A percentile compares a stretch with the other conserved stretches of the same genome.
Conservation (phyloP, 2,888 invertebrate genomes). For the Dioctria rufipes region DNA sequence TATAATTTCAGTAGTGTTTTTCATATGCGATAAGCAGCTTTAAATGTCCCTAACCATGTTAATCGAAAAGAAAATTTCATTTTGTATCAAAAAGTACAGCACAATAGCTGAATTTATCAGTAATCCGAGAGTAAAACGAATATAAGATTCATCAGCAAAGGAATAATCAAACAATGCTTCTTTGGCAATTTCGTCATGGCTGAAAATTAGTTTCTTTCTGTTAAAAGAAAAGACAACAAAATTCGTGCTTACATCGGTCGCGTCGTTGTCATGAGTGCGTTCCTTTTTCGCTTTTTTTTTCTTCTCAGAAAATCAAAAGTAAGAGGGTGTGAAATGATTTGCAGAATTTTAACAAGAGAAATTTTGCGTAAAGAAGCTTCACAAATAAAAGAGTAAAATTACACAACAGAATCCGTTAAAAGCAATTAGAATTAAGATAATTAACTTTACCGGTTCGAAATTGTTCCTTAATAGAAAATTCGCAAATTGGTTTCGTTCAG, state of each 20-base stretch:
- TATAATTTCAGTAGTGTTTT: too few relatives aligned
- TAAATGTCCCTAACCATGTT: too few relatives aligned
- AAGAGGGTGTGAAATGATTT: conserved; percentile 49
- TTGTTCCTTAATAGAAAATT: conserved; percentile 25
- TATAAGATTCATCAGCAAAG: conserved; percentile 15
- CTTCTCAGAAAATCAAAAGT: conserved; percentile 34
- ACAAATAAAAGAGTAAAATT: conserved; percentile 30
- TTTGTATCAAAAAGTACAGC: too few relatives aligned
- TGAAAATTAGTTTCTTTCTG: conserved; percentile 38
- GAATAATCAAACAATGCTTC: conserved; percentile 32
- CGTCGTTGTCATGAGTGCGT: background rate
- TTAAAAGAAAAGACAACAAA: background rate
- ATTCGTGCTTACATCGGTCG: background rate
- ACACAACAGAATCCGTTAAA: conserved; percentile 48
- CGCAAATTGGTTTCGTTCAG: conserved; percentile 29
- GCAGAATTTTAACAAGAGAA: conserved; percentile 50
- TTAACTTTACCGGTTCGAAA: conserved; percentile 26
- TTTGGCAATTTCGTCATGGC: conserved; percentile 40
- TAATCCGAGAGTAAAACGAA: background rate
- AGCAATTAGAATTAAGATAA: conserved; percentile 39
- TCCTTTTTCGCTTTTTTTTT: conserved; percentile 5
- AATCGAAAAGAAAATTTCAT: background rate
- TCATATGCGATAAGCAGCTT: too few relatives aligned
- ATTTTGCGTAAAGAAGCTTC: conserved; percentile 12
- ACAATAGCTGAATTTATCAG: background rate